Conservation (phyloP, 2,113 vertebrate genomes). For the Riparia riparia region DNA sequence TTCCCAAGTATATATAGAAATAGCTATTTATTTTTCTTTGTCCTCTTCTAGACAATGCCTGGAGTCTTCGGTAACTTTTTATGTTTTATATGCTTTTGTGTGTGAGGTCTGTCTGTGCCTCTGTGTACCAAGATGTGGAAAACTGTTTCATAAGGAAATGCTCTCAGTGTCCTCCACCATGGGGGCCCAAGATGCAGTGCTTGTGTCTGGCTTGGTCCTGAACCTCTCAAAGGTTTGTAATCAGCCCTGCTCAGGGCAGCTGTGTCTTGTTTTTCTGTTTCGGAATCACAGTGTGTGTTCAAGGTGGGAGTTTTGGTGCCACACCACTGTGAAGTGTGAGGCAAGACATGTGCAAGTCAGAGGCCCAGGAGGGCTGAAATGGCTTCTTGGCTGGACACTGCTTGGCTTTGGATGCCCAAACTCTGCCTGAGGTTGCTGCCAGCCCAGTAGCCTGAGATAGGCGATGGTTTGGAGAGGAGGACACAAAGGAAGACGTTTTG, state of each 20-base stretch:
- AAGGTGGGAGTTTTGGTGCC: neutral
- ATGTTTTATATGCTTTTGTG: neutral
- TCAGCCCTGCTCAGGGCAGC: neutral
- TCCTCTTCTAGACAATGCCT: neutral
- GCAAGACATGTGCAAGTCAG: neutral
- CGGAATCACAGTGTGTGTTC: neutral
- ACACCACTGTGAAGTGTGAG: neutral
- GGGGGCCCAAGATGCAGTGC: neutral
- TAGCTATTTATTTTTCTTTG: neutral
- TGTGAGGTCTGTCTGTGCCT: neutral
- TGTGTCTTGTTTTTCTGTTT: neutral
- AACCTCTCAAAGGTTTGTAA: neutral
- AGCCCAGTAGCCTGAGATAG: neutral
- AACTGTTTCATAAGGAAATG: neutral
- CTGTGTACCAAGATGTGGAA: neutral
- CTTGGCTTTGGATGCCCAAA: neutral
- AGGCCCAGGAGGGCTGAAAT: too few relatives aligned
- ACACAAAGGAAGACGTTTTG: fast-evolving
- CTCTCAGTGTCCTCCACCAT: neutral
- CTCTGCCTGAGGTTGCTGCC: neutral
- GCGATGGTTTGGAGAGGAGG: neutral
- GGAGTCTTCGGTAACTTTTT: neutral
- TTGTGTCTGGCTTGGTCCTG: neutral
- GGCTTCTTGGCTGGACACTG: neutral
- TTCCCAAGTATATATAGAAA: conserved; percentile 32